A percentile compares a stretch with the other conserved stretches of the same genome.
phyloP scores from a whole-genome alignment of 1,140 invertebrate species.

The Drosophila sulfurigaster region DNA sequence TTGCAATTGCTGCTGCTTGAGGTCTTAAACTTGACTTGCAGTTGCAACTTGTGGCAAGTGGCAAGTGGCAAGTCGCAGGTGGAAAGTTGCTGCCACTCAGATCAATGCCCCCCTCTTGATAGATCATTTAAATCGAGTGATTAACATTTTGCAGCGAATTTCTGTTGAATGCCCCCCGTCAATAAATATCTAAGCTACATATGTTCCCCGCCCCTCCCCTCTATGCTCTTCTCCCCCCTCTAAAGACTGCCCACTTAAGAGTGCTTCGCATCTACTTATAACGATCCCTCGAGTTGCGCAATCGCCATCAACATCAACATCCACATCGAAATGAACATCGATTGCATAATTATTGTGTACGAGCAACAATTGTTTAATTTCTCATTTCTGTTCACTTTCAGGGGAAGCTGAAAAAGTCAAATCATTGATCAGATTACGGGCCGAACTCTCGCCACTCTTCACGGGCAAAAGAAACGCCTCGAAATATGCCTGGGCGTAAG shows the following conservation, averaged over 20 bases:
- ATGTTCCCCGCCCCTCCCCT: too few species aligned
- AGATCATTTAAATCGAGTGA: conserved; percentile 18
- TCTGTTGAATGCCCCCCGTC: neutral
- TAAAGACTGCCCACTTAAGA: neutral
- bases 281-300: conserved; percentile 13
- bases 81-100: conserved; percentile 55
- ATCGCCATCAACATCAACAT: conserved; percentile 1
- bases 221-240: neutral
- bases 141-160: conserved; percentile 4
- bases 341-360: conserved; percentile 37
- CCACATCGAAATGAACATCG: neutral
- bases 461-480: conserved; percentile 85
- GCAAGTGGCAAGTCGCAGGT: conserved; percentile 25
- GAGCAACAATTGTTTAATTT: conserved; percentile 41
- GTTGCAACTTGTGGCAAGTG: conserved; percentile 30
- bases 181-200: neutral
- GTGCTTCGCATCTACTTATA: conserved; percentile 9
- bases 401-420: conserved; percentile 85
- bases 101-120: conserved; percentile 2
- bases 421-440: conserved; percentile 84
- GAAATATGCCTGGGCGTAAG: conserved; percentile 85
- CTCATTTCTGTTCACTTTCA: conserved; percentile 51
- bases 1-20: conserved; percentile 51
- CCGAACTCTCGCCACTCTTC: conserved; percentile 84
- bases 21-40: conserved; percentile 81